Conservation (phyloP, 2,113 vertebrate species). For the Grallaria varia region DNA sequence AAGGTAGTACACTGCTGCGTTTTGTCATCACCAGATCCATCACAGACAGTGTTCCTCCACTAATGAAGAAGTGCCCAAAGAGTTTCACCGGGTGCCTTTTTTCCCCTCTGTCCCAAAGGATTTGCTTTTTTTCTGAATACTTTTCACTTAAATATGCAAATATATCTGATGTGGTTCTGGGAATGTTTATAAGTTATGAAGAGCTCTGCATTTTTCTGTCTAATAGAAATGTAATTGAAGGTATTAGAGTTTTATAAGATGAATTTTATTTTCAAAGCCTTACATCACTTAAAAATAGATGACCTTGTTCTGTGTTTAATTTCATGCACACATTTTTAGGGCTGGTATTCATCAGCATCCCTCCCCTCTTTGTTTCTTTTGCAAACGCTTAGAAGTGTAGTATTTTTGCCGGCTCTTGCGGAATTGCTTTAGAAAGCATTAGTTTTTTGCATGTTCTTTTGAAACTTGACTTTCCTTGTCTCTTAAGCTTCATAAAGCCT, state of each 20-base stretch:
- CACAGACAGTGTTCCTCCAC: not conserved
- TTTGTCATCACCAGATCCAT: not conserved
- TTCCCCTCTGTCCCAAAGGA: not conserved
- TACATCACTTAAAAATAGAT: not conserved
- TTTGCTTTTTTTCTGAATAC: not conserved
- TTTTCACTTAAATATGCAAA: not conserved
- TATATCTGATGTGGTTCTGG: not conserved
- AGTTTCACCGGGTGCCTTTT: not conserved
- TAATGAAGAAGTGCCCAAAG: not conserved
- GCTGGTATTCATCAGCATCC: not conserved
- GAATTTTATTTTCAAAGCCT: not conserved
- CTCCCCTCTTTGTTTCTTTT: not conserved
- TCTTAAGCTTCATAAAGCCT: not conserved
- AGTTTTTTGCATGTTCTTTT: not conserved
- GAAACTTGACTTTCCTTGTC: not conserved
- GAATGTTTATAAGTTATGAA: constrained; percentile 10
- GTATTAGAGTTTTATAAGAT: constrained; percentile 7
- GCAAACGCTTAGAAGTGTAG: not conserved
- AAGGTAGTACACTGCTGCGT: not conserved
- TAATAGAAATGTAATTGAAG: constrained; percentile 48
- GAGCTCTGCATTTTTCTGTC: constrained; percentile 34
- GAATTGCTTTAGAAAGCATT: not conserved
- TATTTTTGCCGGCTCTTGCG: not conserved
- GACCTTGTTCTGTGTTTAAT: constrained; percentile 1
- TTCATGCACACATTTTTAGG: not conserved